Base-by-base conservation (phyloP, 2,113 vertebrate genomes). In the Dolichallabes microphthalmus region DNA sequence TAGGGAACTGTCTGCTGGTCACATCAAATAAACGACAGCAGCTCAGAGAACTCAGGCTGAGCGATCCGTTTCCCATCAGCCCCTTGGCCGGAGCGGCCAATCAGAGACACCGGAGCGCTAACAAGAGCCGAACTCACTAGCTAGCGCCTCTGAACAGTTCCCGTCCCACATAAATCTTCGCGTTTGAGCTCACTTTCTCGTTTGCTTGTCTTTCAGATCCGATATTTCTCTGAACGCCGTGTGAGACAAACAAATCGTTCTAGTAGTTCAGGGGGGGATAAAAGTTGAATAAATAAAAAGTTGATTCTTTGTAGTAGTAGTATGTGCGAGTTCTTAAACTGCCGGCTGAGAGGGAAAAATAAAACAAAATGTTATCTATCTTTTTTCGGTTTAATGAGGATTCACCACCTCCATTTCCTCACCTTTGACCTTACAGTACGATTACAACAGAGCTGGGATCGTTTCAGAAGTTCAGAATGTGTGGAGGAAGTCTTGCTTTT, bases 11-110 rank as follows among this genome's bases (percentile, higher is more conserved):
- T 69, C 78, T 81, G 63, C 71, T 69, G 79, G 85, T 85, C 88
- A 88, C 85, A 88, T 86, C 85, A 88, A 82, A 88, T 84, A 84
- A 78, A 86, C 83, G 85, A 53, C 66, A 77, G 76, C 64, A 63
- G 55, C 88, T 86, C 75, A 60, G 77, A 84, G 86, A 75, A 76
- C 60, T 77, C 55, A 74, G 74, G 79, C 83, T 35, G 79, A 88
- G 82, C 68, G 19, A 25, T 50, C 58, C 76, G 53, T 87, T 80
- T 63, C 82, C 69, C 84, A 82, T 81, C 84, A 85, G 75, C 78
- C 60, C 60, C 58, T 50, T 50, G 80, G 39, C 63, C 20, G 50
- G 27, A 71, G 82, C 78, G 50, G 83, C 78, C 87, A 82, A 74
- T 88, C 87, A 83, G 80, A 86, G 53, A 32, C 27, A 5, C 20